Conservation (phyloP, 2,888 invertebrate species). For the Petrolisthes cinctipes region DNA sequence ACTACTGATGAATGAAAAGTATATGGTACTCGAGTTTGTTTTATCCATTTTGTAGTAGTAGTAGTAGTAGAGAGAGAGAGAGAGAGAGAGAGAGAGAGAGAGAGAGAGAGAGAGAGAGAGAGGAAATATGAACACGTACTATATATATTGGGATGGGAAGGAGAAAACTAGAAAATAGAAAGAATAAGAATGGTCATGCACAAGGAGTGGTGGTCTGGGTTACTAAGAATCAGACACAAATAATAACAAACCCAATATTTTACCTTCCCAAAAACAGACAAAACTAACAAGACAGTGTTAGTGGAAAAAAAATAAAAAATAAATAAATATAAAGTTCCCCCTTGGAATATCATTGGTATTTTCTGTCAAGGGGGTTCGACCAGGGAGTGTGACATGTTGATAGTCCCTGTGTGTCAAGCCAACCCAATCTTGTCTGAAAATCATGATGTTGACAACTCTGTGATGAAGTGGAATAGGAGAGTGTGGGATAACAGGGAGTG, state of each 20-base stretch:
- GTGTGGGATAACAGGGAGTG: neutral
- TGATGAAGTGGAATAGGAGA: too few species aligned
- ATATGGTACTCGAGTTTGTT: neutral
- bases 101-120: slow-evolving; percentile 16
- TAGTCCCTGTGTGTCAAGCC: too few species aligned
- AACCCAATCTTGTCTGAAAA: too few species aligned
- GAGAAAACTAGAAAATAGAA: neutral
- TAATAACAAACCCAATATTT: neutral
- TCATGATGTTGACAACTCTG: too few species aligned
- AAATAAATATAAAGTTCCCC: neutral
- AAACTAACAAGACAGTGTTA: neutral
- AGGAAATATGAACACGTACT: neutral
- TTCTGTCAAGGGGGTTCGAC: too few species aligned
- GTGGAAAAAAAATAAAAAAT: too few species aligned
- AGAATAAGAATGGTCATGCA: neutral
- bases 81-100: slow-evolving; percentile 14
- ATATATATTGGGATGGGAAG: neutral
- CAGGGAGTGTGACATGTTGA: too few species aligned
- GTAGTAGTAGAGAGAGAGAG: neutral
- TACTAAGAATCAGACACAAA: neutral
- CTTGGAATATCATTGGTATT: too few species aligned
- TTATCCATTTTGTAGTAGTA: neutral
- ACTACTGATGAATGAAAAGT: too few species aligned
- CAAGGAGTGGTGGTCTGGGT: too few species aligned
- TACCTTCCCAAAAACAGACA: neutral